These are phyloP conservation scores for Hyla sarda DNA, from an alignment of 2,113 vertebrate species.

Conservation along the genomic window DNA sequence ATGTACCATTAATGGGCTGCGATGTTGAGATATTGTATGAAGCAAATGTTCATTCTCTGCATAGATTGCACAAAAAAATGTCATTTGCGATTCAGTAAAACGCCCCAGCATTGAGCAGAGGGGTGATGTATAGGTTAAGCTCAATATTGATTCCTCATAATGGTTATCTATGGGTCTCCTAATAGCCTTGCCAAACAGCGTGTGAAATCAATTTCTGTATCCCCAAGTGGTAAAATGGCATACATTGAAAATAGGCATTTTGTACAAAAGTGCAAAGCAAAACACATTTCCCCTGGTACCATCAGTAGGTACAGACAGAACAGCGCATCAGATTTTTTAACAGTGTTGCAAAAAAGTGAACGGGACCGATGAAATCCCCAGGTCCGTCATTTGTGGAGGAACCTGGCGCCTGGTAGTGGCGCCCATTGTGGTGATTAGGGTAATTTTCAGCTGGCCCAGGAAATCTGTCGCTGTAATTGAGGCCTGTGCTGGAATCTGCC, in stretches of 20 bases:
- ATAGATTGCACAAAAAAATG: neutral
- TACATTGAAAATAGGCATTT: conserved; percentile 19
- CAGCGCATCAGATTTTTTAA: conserved; percentile 12
- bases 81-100: neutral
- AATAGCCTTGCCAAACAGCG: conserved; percentile 38
- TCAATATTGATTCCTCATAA: conserved; percentile 43
- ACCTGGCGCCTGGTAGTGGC: no score
- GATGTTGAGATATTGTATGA: neutral
- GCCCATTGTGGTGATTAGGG: neutral
- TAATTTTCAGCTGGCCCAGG: conserved; percentile 7
- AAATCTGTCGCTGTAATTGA: neutral
- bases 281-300: neutral
- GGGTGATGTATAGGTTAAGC: conserved; percentile 25
- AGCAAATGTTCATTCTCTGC: neutral
- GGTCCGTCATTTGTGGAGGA: neutral
- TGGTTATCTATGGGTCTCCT: conserved; percentile 36
- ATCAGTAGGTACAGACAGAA: neutral
- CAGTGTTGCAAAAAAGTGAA: neutral
- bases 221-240: conserved; percentile 22
- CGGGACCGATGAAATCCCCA: neutral
- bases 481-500: neutral
- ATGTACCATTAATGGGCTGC: neutral
- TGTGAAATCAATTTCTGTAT: conserved; percentile 40
- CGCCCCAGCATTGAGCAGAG: neutral
- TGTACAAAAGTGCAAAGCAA: conserved; percentile 25